Conservation (phyloP, 2,888 invertebrate genomes). For the Hylaea fasciaria region DNA sequence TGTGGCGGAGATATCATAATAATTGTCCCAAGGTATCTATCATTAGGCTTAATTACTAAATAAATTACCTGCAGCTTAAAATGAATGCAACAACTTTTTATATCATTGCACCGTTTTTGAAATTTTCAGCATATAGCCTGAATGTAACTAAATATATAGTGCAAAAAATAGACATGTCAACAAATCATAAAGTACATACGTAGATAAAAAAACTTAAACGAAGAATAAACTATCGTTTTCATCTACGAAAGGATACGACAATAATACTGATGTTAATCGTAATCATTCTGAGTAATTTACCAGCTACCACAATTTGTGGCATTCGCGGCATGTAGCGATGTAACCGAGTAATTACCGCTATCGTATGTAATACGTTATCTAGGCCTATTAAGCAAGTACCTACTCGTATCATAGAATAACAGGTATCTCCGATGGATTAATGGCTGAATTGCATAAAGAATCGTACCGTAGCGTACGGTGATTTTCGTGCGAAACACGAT, state of each 20-base stretch:
- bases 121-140: too few relatives aligned
- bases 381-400: constrained; percentile 17
- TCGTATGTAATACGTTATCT: constrained; percentile 23
- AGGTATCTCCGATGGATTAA: constrained; percentile 6
- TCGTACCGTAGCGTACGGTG: constrained; percentile 18
- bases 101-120: too few relatives aligned
- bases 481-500: constrained; percentile 58
- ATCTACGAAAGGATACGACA: constrained; percentile 15
- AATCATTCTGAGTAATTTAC: constrained; percentile 34
- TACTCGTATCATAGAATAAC: constrained; percentile 6
- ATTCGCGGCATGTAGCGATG: constrained; percentile 26
- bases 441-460: constrained; percentile 16
- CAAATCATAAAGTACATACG: too few relatives aligned
- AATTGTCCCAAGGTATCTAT: too few relatives aligned
- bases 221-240: not conserved
- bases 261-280: constrained; percentile 32
- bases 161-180: too few relatives aligned
- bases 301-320: constrained; percentile 23
- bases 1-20: too few relatives aligned
- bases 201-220: too few relatives aligned
- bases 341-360: constrained; percentile 39
- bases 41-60: too few relatives aligned
- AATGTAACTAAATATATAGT: too few relatives aligned
- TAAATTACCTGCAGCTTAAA: too few relatives aligned
- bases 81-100: too few relatives aligned